Evolutionary conservation across 2,797 vertebrate species (phyloP), one percentile per base, ranked within the genome.

Genomic region (Botia almorhae): DNA sequence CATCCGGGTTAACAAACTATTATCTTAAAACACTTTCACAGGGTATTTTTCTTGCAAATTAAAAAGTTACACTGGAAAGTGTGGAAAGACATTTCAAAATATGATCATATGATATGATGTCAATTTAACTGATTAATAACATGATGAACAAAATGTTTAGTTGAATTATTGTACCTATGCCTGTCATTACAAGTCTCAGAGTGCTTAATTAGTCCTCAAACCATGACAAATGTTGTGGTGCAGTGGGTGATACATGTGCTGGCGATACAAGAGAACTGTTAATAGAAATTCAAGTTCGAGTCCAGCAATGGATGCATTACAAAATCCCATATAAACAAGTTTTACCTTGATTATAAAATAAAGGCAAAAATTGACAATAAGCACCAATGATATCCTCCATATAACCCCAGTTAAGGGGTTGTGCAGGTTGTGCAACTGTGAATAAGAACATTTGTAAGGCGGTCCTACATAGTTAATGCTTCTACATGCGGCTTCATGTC

Each of bases 1-100:
- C 76, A 83, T 87, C 78, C 56, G 19, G 74, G 84, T 87, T 87
- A 86, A 86, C 85, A 89, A 91, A 91, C 86, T 92, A 91, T 91
- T 88, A 92, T 83, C 74, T 69, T 48, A 72, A 88, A 77, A 87
- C 75, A 50, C 84, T 78, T 43, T 61, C n/a, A 46, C 63, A 58
- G 76, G 23, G 4, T 14, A 11, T 46, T 46, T 36, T 65, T 48
- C 11, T 14, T 76, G 46, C 67, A 76, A 75, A 36, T 58, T 17
- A 43, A 76, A 76, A 55, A 2, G 50, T n/a, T 68, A 53, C 16
- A 46, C 6, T 8, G 2, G 14, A 56, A 56, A 39, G 14, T 39
- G 33, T 19, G 33, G 63, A 65, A 17, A 65, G 63, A 76, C 33
- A n/a, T 50, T 8, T 8, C 29, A 36, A 64, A 36, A 64, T 36